These are phyloP conservation scores for Lucifuga dentata DNA, from an alignment of 2,113 vertebrate species.

Conservation along the genomic window DNA sequence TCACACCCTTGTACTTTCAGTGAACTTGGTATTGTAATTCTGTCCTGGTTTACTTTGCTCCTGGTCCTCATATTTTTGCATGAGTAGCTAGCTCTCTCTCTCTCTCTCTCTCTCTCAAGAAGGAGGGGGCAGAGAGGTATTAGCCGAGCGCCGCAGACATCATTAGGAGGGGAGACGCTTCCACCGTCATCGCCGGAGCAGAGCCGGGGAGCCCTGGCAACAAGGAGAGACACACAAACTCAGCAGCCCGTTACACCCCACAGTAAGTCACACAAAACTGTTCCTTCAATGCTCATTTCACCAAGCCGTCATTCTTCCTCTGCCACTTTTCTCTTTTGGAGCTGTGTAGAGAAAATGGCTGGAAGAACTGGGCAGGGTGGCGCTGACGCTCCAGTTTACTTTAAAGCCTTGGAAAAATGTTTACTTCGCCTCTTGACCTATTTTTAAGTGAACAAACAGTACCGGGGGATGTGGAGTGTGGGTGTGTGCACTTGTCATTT, in stretches of 20 bases:
- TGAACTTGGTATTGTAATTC: slow-evolving; percentile 47
- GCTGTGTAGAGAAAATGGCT: slow-evolving; percentile 71
- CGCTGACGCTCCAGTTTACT: slow-evolving; percentile 75
- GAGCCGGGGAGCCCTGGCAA: slow-evolving; percentile 83
- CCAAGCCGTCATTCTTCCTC: slow-evolving; percentile 33
- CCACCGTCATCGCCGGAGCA: slow-evolving; percentile 88
- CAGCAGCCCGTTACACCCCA: slow-evolving; percentile 86
- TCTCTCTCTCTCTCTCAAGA: slow-evolving; percentile 21
- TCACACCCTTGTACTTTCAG: slow-evolving; percentile 37
- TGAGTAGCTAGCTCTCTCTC: slow-evolving; percentile 61
- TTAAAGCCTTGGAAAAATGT: slow-evolving; percentile 66
- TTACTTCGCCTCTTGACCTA: slow-evolving; percentile 71
- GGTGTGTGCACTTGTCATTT: slow-evolving; percentile 60
- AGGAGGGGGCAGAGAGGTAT: slow-evolving; percentile 79
- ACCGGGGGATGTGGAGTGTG: neutral
- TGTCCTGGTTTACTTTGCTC: slow-evolving; percentile 33
- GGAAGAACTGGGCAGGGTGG: slow-evolving; percentile 73
- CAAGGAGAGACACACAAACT: slow-evolving; percentile 82
- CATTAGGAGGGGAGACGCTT: slow-evolving; percentile 91
- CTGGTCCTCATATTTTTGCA: slow-evolving; percentile 62
- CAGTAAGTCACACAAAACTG: slow-evolving; percentile 87
- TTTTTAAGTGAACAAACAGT: slow-evolving; percentile 53
- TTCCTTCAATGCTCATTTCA: slow-evolving; percentile 13
- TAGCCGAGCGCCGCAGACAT: slow-evolving; percentile 90
- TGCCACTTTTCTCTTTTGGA: slow-evolving; percentile 51